These are phyloP conservation scores for Alcis repandata DNA, from an alignment of 2,888 invertebrate genomes.

Conservation along the genomic window DNA sequence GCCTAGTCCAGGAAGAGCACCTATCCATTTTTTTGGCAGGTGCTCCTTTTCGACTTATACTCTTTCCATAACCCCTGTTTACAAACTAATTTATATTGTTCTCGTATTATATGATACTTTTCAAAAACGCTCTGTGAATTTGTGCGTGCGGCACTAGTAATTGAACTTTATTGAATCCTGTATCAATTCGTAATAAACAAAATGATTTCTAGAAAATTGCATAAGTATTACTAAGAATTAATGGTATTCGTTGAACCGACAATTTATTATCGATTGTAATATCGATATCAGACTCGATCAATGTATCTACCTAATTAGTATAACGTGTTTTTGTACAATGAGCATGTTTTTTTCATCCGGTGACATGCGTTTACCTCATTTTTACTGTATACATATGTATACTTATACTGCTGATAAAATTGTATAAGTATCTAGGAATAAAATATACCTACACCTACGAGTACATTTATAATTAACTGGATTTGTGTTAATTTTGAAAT, in stretches of 20 bases:
- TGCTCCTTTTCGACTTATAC: too few species aligned
- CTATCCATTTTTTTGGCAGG: too few species aligned
- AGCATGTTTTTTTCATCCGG: background rate
- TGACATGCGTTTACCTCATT: background rate
- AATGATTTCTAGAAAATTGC: conserved; percentile 6
- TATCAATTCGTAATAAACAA: background rate
- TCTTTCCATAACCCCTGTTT: too few species aligned
- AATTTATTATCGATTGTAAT: background rate
- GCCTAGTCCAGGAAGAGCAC: too few species aligned
- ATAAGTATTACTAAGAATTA: background rate
- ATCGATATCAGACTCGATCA: background rate
- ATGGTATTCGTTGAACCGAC: background rate
- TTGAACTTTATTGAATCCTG: background rate
- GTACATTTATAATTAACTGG: background rate
- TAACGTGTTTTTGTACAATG: background rate
- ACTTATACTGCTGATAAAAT: background rate
- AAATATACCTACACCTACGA: too few species aligned
- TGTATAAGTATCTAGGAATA: background rate
- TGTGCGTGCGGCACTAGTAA: background rate
- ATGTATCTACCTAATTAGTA: background rate
- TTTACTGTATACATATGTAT: too few species aligned
- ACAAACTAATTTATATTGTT: too few species aligned
- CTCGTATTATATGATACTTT: too few species aligned
- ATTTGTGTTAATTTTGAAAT: background rate
- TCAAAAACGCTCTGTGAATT: background rate